These are phyloP conservation scores for Pimephales promelas DNA, from an alignment of 2,113 vertebrate genomes.

Conservation along the genomic window DNA sequence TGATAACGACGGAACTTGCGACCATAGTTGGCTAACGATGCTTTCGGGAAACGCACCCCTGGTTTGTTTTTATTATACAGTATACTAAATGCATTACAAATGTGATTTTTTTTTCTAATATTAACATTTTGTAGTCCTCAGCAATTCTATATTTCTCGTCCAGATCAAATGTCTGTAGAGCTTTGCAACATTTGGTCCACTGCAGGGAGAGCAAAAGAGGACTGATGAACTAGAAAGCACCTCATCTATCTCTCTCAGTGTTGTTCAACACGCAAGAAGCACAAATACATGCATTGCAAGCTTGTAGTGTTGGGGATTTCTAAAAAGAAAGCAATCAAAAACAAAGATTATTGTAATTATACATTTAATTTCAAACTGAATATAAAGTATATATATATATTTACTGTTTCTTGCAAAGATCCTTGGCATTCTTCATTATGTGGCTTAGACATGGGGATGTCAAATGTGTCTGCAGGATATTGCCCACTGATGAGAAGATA, in stretches of 20 bases:
- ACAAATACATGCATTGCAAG: no score
- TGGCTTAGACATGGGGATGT: slow-evolving; percentile 19
- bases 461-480: slow-evolving; percentile 5
- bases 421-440: slow-evolving; percentile 46
- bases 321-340: no score
- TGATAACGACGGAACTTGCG: no score
- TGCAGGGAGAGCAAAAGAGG: not conserved
- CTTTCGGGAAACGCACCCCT: no score
- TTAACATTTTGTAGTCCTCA: slow-evolving; percentile 17
- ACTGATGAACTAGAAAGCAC: not conserved
- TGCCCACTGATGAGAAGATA: slow-evolving; percentile 7
- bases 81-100: not conserved
- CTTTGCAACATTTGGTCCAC: not conserved
- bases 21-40: no score
- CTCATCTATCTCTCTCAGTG: slow-evolving; percentile 12
- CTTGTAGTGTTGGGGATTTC: not conserved
- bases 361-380: no score
- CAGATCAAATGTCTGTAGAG: not conserved
- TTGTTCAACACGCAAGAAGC: no score
- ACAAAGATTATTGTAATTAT: no score
- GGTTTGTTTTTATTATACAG: not conserved
- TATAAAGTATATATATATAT: not conserved
- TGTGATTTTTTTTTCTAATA: not conserved
- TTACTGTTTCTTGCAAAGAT: slow-evolving; percentile 22
- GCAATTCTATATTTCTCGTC: not conserved